Evolutionary conservation across 2,888 invertebrate genomes (phyloP).

Genomic region (Melanostoma mellinum): DNA sequence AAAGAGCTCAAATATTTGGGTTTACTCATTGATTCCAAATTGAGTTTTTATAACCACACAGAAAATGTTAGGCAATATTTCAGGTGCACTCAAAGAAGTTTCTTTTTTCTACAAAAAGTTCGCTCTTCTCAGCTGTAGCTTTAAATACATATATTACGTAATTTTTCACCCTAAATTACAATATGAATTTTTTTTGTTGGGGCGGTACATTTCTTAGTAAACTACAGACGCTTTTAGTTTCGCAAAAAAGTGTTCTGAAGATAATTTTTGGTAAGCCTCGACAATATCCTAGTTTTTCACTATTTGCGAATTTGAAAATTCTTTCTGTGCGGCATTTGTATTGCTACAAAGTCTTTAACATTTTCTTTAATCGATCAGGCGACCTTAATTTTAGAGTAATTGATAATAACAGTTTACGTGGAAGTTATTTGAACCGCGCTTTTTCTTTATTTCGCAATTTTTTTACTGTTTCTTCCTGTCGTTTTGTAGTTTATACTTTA

Average conservation of each 20-base stretch:
- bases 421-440: neutral
- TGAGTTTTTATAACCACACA: neutral
- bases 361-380: neutral
- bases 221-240: neutral
- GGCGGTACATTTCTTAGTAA: too few species aligned
- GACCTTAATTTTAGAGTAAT: conserved; percentile 5
- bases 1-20: neutral
- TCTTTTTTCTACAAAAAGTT: neutral
- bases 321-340: conserved; percentile 2
- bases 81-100: neutral
- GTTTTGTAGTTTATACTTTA: too few species aligned
- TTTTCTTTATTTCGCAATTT: too few species aligned
- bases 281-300: too few species aligned
- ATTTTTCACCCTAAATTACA: neutral
- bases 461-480: too few species aligned
- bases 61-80: neutral
- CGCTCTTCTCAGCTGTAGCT: too few species aligned
- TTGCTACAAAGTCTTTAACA: neutral
- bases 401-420: neutral
- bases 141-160: too few species aligned
- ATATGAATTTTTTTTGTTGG: too few species aligned
- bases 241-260: conserved; percentile 4
- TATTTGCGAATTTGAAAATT: conserved; percentile 6
- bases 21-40: neutral
- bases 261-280: neutral